Conservation (phyloP, 1,140 invertebrate genomes). For the Gryllus bimaculatus region DNA sequence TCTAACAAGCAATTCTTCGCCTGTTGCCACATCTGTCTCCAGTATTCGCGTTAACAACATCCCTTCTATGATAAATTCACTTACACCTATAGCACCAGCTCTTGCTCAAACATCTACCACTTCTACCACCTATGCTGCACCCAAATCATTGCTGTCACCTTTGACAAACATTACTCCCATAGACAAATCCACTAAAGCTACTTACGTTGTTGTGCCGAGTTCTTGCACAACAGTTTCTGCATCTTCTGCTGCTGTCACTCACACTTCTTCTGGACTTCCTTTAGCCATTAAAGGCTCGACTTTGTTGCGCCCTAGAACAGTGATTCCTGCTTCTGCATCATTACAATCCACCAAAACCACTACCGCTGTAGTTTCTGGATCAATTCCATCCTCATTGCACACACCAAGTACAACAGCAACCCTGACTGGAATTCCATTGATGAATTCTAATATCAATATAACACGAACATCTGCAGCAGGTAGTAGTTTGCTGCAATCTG, state of each 20-base stretch:
- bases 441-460: not conserved
- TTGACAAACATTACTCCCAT: not conserved
- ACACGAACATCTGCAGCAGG: slow-evolving; percentile 6
- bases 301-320: not conserved
- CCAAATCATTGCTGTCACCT: not conserved
- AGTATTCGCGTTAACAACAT: not conserved
- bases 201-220: not conserved
- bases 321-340: not conserved
- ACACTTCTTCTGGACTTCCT: not conserved
- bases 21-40: not conserved
- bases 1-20: not conserved
- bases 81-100: not conserved
- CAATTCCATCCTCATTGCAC: not conserved
- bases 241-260: not conserved
- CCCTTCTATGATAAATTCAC: not conserved
- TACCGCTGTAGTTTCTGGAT: not conserved
- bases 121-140: not conserved
- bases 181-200: not conserved
- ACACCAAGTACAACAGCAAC: not conserved
- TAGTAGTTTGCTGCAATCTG: not conserved
- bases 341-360: not conserved
- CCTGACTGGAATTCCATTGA: not conserved
- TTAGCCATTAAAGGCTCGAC: not conserved
- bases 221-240: not conserved
- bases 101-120: not conserved